Percentiles rank a stretch among this genome's conserved stretches.
Evolutionary conservation across 2,797 vertebrate genomes (phyloP).

Genomic region (Leptodactylus fallax): DNA sequence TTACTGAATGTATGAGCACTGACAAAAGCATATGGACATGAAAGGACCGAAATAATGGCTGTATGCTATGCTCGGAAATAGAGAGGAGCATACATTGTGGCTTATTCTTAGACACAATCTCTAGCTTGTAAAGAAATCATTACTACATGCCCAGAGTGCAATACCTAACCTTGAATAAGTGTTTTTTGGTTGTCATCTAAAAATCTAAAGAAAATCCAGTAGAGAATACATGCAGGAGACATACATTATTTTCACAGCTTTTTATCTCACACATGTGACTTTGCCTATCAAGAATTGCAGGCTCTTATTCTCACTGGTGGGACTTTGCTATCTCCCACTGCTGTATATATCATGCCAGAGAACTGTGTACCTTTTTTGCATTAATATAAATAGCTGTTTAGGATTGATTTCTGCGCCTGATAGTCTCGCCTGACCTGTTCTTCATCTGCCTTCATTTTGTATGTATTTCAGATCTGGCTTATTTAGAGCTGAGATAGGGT

Average conservation of each 20-base stretch:
- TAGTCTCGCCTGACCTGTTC: conserved; percentile 78
- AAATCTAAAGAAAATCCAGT: conserved; percentile 78
- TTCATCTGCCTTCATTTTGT: conserved; percentile 78
- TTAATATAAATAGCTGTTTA: conserved; percentile 89
- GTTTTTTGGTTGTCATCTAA: conserved; percentile 79
- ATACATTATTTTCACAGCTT: conserved; percentile 79
- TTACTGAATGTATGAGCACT: conserved; percentile 23
- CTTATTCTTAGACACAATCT: conserved; percentile 66
- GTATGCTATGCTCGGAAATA: conserved; percentile 15
- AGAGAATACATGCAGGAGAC: conserved; percentile 75
- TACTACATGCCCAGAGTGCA: conserved; percentile 72
- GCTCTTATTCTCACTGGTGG: conserved; percentile 82
- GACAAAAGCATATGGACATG: conserved; percentile 41
- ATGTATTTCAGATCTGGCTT: conserved; percentile 79
- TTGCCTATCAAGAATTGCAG: conserved; percentile 80
- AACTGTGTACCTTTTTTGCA: conserved; percentile 83
- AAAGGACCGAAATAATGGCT: conserved; percentile 27
- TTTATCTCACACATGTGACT: conserved; percentile 82
- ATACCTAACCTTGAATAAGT: conserved; percentile 80
- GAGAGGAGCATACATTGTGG: conserved; percentile 55
- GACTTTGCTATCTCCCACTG: conserved; percentile 79
- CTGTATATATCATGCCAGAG: conserved; percentile 83
- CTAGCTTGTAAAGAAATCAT: conserved; percentile 69
- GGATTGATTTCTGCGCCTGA: conserved; percentile 77
- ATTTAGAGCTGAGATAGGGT: conserved; percentile 76